Conservation (phyloP, 2,888 invertebrate genomes). For the Lithophane leautieri region DNA sequence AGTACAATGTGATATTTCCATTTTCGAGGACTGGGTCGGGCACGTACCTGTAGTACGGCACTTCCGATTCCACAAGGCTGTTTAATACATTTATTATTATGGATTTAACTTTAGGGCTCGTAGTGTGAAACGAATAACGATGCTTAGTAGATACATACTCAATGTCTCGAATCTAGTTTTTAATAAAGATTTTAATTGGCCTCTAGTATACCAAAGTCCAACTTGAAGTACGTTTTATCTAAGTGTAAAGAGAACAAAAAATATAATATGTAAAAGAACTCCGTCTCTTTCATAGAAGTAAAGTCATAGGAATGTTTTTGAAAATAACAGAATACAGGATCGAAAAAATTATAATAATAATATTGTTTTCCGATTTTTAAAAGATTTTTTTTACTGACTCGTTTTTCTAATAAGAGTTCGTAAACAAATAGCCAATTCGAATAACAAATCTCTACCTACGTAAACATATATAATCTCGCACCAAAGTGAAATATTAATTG, state of each 20-base stretch:
- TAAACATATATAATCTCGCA: conserved; percentile 7
- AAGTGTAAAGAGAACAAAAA: not conserved
- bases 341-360: too few relatives aligned
- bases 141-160: not conserved
- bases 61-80: too few relatives aligned
- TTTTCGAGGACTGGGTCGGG: too few relatives aligned
- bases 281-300: not conserved
- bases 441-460: not conserved
- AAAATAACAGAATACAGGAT: too few relatives aligned
- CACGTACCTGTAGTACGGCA: too few relatives aligned
- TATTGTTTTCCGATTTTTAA: too few relatives aligned
- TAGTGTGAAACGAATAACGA: not conserved
- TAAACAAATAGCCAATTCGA: not conserved
- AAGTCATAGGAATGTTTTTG: not conserved
- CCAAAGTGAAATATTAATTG: not conserved
- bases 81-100: too few relatives aligned
- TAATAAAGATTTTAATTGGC: not conserved
- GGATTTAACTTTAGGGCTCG: not conserved
- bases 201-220: not conserved
- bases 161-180: conserved; percentile 1
- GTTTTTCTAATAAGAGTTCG: not conserved
- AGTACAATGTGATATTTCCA: too few relatives aligned
- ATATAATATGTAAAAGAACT: not conserved
- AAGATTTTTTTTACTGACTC: not conserved
- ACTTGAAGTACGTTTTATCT: not conserved